A percentile compares a stretch with the other conserved stretches of the same genome.
phyloP scores from a whole-genome alignment of 2,797 vertebrate genomes.

The Peromyscus attwateri region DNA sequence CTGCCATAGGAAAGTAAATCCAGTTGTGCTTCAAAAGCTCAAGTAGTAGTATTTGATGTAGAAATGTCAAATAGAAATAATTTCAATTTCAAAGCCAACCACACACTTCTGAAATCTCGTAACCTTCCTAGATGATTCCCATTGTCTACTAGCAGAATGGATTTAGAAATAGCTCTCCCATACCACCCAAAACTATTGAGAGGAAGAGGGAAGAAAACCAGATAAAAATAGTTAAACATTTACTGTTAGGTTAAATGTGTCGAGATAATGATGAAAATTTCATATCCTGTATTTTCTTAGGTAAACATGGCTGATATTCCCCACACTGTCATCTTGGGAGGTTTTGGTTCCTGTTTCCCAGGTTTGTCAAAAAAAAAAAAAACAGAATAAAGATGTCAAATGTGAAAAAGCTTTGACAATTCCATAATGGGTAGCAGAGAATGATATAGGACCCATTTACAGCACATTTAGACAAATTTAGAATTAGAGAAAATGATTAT shows the following conservation, averaged over 20 bases:
- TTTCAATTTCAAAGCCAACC: conserved; percentile 76
- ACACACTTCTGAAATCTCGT: conserved; percentile 45
- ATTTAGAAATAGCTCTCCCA: conserved; percentile 62
- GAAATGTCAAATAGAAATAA: conserved; percentile 77
- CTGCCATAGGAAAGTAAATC: conserved; percentile 44
- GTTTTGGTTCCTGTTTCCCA: neutral
- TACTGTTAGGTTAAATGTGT: conserved; percentile 42
- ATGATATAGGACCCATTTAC: neutral
- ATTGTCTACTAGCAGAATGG: conserved; percentile 63
- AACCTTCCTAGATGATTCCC: conserved; percentile 68
- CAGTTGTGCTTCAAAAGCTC: conserved; percentile 16
- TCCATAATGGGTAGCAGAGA: neutral
- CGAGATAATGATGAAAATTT: conserved; percentile 28
- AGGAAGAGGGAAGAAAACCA: conserved; percentile 50
- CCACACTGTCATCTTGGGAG: neutral
- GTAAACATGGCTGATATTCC: neutral
- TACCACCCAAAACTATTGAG: conserved; percentile 35
- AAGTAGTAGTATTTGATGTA: conserved; percentile 53
- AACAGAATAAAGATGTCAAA: neutral
- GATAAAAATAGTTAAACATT: conserved; percentile 64
- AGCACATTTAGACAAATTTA: neutral
- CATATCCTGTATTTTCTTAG: conserved; percentile 14
- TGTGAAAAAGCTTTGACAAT: conserved; percentile 20
- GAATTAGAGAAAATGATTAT: conserved; percentile 41
- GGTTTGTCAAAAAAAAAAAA: neutral